These are phyloP conservation scores for Athripsodes cinereus DNA, from an alignment of 2,888 invertebrate species.

Conservation along the genomic window DNA sequence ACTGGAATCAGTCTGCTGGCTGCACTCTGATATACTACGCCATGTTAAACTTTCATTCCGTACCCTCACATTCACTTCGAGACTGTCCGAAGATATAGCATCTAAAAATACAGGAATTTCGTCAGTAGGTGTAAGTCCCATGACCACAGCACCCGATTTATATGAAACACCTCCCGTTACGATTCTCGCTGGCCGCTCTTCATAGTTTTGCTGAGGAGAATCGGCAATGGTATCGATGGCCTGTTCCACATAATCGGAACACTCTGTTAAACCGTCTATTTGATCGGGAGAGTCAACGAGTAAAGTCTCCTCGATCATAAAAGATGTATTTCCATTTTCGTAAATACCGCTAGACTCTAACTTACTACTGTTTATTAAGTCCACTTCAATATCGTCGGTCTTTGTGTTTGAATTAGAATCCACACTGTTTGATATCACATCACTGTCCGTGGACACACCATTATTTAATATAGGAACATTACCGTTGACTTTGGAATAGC, in stretches of 20 bases:
- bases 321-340: slow-evolving; percentile 24
- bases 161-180: slow-evolving; percentile 8
- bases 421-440: slow-evolving; percentile 3
- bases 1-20: slow-evolving; percentile 35
- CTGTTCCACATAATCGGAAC: slow-evolving; percentile 22
- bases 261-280: slow-evolving; percentile 29
- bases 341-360: slow-evolving; percentile 16
- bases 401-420: slow-evolving; percentile 29
- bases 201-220: slow-evolving; percentile 14
- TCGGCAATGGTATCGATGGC: slow-evolving; percentile 20
- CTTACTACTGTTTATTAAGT: slow-evolving; percentile 20
- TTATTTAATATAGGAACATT: slow-evolving; percentile 23
- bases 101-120: slow-evolving; percentile 24
- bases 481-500: slow-evolving; percentile 27
- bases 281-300: slow-evolving; percentile 29
- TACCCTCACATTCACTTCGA: slow-evolving; percentile 13
- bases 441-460: slow-evolving; percentile 4
- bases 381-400: slow-evolving; percentile 27
- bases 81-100: slow-evolving; percentile 13
- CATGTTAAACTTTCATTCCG: slow-evolving; percentile 48
- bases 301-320: slow-evolving; percentile 19
- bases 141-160: slow-evolving; percentile 11
- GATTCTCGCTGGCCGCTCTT: slow-evolving; percentile 20
- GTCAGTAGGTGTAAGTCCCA: slow-evolving; percentile 22
- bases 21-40: slow-evolving; percentile 47